Base-by-base conservation (phyloP, 2,888 invertebrate species). In the Odontothrips loti region DNA sequence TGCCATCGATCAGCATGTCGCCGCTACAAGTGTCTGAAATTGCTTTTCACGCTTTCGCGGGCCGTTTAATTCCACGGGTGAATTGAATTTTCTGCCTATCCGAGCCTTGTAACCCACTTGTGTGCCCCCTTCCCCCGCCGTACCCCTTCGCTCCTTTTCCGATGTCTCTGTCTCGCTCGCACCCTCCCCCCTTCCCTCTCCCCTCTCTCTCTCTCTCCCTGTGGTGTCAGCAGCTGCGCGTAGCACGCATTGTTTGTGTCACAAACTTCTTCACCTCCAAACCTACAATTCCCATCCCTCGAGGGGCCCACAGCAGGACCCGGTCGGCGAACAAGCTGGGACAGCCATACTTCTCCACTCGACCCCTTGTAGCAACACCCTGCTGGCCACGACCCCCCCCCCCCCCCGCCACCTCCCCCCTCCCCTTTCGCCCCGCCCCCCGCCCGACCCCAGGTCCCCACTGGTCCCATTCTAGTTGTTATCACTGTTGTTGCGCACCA, bases 241-340 rank as follows among this genome's bases (percentile, higher is more conserved):
- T 8, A 4, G 23, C 23, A 68, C 68, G 68, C 68, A 68, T 68
- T 68, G 68, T 23, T 68, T 68, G 68, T 68, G 68, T 68, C 68
- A 23, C 68, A 68, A 68, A 68, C n/a, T 68, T 68, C 68, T 68
- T 68, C 68, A 68, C 68, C 68, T 68, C 68, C 23, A 68, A 68
- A 68, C 68, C 68, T 68, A 68, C 68, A 68, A 68, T 68, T 68
- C 68, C 23, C 68, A 23, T 68, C 68, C 68, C 68, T 11, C 11
- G 68, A 23, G 68, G 68, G 23, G 2, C 51, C 51, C 51, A 43
- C 34, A 43, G 10, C 68, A 11, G 9, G 63, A 15, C 63, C 68
- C 23, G 68, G 68, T 23, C 68, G 68, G 68, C 23, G n/a, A 68
- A 68, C 68, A 68, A 68, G 68, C 68, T 68, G 68, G n/a, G 68